Percentiles rank a stretch among this genome's conserved stretches.
These are phyloP conservation scores for Etia nguti DNA, from an alignment of 2,113 vertebrate genomes.

Conservation along the genomic window DNA sequence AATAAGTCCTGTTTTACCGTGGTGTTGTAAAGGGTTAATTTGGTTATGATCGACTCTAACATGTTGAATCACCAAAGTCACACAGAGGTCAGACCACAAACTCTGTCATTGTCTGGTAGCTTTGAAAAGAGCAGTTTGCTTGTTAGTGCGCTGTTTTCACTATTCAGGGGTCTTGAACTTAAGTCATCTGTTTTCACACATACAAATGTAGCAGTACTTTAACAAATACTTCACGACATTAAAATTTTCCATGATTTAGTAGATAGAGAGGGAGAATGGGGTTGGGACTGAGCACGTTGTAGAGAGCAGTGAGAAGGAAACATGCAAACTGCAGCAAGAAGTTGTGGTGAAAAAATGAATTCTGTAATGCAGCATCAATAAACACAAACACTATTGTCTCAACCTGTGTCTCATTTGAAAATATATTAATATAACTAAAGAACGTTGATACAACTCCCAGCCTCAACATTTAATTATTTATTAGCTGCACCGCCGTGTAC, in stretches of 20 bases:
- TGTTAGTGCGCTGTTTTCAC: not conserved
- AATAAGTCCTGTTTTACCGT: not conserved
- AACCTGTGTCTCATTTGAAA: not conserved
- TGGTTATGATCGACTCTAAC: not conserved
- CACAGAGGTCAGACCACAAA: not conserved
- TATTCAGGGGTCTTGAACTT: not conserved
- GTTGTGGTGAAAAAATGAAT: not conserved
- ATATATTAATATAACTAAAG: not conserved
- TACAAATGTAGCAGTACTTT: not conserved
- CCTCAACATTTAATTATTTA: not conserved
- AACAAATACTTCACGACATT: no score
- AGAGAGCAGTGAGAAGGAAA: not conserved
- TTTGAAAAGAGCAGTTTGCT: not conserved
- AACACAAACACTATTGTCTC: not conserved
- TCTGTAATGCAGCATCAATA: not conserved
- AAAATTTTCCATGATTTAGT: not conserved
- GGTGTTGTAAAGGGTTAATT: not conserved
- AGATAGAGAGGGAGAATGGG: not conserved
- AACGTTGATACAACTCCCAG: not conserved
- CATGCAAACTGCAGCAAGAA: not conserved
- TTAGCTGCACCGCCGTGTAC: not conserved
- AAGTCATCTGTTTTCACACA: not conserved
- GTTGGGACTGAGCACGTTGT: not conserved
- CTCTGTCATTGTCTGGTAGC: no score
- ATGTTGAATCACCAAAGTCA: not conserved